These are phyloP conservation scores for Scaptomyza cyrtandrae DNA, from an alignment of 2,888 invertebrate species.

Conservation along the genomic window DNA sequence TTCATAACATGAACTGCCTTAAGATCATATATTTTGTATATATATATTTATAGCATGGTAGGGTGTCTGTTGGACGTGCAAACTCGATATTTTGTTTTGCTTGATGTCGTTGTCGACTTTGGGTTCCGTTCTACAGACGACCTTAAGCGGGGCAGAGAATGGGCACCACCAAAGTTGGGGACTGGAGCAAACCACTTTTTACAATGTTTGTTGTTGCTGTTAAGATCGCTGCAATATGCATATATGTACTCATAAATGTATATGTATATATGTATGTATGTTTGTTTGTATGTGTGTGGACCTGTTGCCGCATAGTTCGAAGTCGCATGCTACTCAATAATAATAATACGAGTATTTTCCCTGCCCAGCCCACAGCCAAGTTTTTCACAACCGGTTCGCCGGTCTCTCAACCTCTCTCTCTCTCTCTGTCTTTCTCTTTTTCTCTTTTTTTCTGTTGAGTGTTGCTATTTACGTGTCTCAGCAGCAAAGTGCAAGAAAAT, in stretches of 20 bases:
- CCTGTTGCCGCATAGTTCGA: conserved; percentile 71
- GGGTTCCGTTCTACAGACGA: conserved; percentile 77
- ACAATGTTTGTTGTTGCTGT: conserved; percentile 21
- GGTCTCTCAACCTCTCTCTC: background rate
- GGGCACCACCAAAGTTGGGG: conserved; percentile 61
- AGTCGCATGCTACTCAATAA: conserved; percentile 35
- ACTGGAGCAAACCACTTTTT: conserved; percentile 75
- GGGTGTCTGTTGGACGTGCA: background rate
- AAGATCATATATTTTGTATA: no score
- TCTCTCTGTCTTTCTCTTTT: conserved; percentile 5
- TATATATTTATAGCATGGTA: background rate
- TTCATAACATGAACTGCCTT: background rate
- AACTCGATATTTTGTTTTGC: background rate
- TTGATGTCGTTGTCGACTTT: conserved; percentile 41
- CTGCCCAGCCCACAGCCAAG: conserved; percentile 54
- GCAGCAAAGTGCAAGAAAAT: conserved; percentile 2
- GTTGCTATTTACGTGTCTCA: conserved; percentile 66
- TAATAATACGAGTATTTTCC: conserved; percentile 42
- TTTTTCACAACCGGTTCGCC: conserved; percentile 66
- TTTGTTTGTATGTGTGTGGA: conserved; percentile 17
- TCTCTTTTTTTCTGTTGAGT: conserved; percentile 8
- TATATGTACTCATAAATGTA: background rate
- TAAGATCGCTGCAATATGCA: conserved; percentile 7
- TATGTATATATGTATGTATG: background rate
- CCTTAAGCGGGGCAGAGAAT: conserved; percentile 71